Evolutionary conservation across 64 coral and sea anemone species (phyloP).

Genomic region (Exaiptasia diaphana): DNA sequence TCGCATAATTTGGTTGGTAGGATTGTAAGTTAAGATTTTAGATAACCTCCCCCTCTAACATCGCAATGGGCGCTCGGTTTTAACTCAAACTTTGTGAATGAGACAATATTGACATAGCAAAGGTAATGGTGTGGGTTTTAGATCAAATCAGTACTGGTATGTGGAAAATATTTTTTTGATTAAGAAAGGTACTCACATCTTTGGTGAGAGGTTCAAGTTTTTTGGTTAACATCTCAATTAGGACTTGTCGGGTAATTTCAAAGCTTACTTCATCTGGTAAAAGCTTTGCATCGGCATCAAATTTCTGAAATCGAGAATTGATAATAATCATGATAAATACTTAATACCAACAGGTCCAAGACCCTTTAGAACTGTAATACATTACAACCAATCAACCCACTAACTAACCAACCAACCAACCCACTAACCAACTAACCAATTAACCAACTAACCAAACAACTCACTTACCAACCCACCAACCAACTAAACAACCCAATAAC

Average conservation of each 20-base stretch:
- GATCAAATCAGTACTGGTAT: neutral
- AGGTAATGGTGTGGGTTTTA: neutral
- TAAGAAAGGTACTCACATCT: neutral
- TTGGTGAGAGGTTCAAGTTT: slow-evolving; percentile 35
- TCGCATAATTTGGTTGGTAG: too few species aligned
- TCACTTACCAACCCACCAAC: too few species aligned
- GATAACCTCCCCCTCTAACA: neutral
- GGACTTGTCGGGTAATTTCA: slow-evolving; percentile 7
- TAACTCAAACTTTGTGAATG: neutral
- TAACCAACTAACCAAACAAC: too few species aligned
- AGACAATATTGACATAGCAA: neutral
- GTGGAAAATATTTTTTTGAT: neutral
- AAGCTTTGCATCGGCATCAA: slow-evolving; percentile 51
- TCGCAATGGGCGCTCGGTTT: neutral
- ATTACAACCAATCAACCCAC: neutral
- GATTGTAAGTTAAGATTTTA: too few species aligned
- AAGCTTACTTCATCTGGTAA: slow-evolving; percentile 31
- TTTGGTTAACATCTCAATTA: slow-evolving; percentile 27
- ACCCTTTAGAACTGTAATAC: neutral
- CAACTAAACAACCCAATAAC: too few species aligned
- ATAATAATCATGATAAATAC: neutral
- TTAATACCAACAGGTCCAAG: neutral
- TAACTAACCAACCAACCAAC: too few species aligned
- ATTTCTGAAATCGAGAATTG: slow-evolving; percentile 48
- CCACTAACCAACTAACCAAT: too few species aligned